Evolutionary conservation across 2,888 invertebrate species (phyloP).

Genomic region (Acanthococcus lagerstroemiae): DNA sequence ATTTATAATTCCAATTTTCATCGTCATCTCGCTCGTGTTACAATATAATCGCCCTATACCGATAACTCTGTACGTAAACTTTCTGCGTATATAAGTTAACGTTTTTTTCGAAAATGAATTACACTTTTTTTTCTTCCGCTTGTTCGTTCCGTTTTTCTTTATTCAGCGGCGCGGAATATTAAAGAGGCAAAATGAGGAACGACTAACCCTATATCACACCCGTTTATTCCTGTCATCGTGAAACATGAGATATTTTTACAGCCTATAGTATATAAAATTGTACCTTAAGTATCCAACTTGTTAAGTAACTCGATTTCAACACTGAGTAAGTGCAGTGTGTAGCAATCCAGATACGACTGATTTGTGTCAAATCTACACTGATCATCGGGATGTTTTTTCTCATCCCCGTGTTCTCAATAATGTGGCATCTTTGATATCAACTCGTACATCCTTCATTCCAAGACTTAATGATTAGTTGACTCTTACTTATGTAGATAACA

Average conservation of each 20-base stretch:
- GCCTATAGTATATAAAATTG: neutral
- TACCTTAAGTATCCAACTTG: no score
- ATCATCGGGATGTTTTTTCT: no score
- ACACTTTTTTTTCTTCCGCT: no score
- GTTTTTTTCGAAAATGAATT: slow-evolving; percentile 3
- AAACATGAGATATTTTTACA: slow-evolving; percentile 6
- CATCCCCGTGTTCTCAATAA: no score
- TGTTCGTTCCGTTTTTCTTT: slow-evolving; percentile 3
- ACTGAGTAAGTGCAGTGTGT: no score
- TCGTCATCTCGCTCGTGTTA: neutral
- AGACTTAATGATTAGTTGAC: no score
- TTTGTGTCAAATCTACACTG: no score
- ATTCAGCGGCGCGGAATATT: neutral
- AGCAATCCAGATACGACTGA: no score
- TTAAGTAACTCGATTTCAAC: no score
- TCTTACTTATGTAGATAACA: no score
- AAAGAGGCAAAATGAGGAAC: neutral
- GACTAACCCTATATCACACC: neutral
- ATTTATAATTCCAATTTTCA: neutral
- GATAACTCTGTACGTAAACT: slow-evolving; percentile 5
- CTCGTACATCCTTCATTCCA: no score
- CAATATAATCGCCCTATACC: neutral
- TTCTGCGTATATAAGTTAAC: neutral
- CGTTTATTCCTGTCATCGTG: slow-evolving; percentile 19
- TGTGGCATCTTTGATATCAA: no score